Percentiles rank a stretch among this genome's conserved stretches.
These are phyloP conservation scores for Temnothorax ravouxi DNA, from an alignment of 2,888 invertebrate species.

Conservation along the genomic window DNA sequence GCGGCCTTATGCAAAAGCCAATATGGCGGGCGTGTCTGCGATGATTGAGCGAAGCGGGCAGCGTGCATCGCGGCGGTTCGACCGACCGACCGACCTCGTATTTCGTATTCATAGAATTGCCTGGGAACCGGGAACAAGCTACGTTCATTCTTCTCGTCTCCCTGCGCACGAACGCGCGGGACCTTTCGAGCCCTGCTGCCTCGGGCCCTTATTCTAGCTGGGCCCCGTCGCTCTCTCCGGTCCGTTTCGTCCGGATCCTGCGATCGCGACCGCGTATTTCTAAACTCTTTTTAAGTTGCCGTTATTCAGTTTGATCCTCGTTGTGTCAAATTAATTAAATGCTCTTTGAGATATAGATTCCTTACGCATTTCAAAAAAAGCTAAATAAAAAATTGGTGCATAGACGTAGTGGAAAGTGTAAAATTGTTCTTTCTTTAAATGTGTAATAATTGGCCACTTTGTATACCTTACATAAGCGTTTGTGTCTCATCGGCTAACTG, in stretches of 20 bases:
- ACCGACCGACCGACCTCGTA: slow-evolving; percentile 80
- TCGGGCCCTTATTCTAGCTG: slow-evolving; percentile 56
- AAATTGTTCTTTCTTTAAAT: neutral
- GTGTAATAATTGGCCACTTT: neutral
- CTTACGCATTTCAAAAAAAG: neutral
- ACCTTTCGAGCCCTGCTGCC: slow-evolving; percentile 66
- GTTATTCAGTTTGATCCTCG: neutral
- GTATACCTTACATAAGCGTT: slow-evolving; percentile 43
- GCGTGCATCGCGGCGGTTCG: slow-evolving; percentile 68
- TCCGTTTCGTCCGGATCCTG: slow-evolving; percentile 56
- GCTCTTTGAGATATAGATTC: neutral
- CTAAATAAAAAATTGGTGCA: neutral
- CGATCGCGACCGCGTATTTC: slow-evolving; percentile 61
- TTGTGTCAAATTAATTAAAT: neutral
- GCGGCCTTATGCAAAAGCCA: slow-evolving; percentile 80
- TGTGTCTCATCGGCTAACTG: slow-evolving; percentile 60
- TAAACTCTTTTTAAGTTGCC: slow-evolving; percentile 12
- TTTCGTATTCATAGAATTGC: slow-evolving; percentile 84
- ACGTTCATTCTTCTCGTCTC: slow-evolving; percentile 61
- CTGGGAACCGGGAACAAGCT: slow-evolving; percentile 74
- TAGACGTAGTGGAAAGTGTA: neutral
- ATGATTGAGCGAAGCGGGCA: slow-evolving; percentile 82
- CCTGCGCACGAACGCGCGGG: slow-evolving; percentile 64
- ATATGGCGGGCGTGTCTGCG: slow-evolving; percentile 83
- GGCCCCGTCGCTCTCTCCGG: slow-evolving; percentile 49